These are phyloP conservation scores for Echiichthys vipera DNA, from an alignment of 2,797 vertebrate genomes.

Conservation along the genomic window DNA sequence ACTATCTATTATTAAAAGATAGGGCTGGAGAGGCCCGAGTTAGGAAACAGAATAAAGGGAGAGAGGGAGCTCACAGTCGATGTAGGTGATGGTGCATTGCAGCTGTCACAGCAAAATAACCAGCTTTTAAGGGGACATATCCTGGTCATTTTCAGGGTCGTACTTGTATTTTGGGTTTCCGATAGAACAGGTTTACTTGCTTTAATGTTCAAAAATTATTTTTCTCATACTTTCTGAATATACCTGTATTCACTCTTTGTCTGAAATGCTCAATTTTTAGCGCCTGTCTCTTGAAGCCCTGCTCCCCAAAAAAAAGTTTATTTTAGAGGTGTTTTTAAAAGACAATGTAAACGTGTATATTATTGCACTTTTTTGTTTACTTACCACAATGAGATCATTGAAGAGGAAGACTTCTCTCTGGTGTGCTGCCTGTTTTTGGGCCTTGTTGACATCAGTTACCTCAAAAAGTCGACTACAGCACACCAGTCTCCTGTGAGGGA, in stretches of 20 bases:
- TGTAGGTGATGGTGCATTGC: conserved; percentile 63
- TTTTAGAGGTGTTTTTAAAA: not conserved
- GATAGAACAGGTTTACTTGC: too few relatives aligned
- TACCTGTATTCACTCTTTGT: too few relatives aligned
- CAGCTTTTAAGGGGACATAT: too few relatives aligned
- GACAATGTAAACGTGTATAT: conserved; percentile 2
- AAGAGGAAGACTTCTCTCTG: conserved; percentile 99
- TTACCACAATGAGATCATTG: conserved; percentile 97
- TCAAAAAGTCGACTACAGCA: conserved; percentile 99
- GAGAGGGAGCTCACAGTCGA: conserved; percentile 32
- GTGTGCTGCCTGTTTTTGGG: conserved; percentile 97
- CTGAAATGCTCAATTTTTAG: too few relatives aligned
- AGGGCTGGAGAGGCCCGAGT: conserved; percentile 43
- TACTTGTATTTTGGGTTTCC: too few relatives aligned
- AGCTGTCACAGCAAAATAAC: conserved; percentile 66
- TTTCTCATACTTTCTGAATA: too few relatives aligned
- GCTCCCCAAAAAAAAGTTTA: too few relatives aligned
- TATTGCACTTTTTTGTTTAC: conserved; percentile 11
- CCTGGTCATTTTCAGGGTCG: too few relatives aligned
- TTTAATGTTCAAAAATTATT: too few relatives aligned
- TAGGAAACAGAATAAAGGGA: conserved; percentile 60
- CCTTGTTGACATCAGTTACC: conserved; percentile 95
- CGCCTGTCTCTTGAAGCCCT: too few relatives aligned
- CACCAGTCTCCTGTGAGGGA: conserved; percentile 95
- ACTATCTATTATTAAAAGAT: conserved; percentile 67